Conservation (phyloP, 2,113 vertebrate genomes). For the Thalassoma bifasciatum region DNA sequence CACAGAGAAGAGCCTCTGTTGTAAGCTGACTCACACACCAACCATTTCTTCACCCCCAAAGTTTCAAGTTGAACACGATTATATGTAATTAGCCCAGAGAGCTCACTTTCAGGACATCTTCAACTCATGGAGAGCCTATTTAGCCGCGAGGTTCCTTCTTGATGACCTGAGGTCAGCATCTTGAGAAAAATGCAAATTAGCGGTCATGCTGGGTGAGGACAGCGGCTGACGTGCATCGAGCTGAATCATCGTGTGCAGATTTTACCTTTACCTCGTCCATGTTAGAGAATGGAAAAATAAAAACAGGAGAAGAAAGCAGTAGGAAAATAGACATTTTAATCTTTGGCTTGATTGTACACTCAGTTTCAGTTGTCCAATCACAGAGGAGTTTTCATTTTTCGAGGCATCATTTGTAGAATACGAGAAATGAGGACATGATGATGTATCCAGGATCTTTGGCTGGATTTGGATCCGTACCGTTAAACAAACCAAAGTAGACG, state of each 20-base stretch:
- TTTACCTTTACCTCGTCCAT: background rate
- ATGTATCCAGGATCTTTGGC: conserved; percentile 79
- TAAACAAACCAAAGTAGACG: conserved; percentile 81
- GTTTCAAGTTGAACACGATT: conserved; percentile 45
- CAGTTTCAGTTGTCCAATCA: background rate
- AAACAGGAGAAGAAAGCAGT: background rate
- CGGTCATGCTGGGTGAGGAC: background rate
- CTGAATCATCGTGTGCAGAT: background rate
- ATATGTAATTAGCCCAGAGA: conserved; percentile 48
- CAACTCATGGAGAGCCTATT: conserved; percentile 14
- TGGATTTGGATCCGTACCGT: conserved; percentile 80
- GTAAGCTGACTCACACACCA: conserved; percentile 31
- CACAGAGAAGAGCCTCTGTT: background rate
- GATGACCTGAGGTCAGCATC: conserved; percentile 29
- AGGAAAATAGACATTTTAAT: conserved; percentile 52
- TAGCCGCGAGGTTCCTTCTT: conserved; percentile 1
- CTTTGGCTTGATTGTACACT: conserved; percentile 4
- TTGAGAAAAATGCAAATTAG: conserved; percentile 29
- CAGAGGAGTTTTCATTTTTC: background rate
- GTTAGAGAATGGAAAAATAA: background rate
- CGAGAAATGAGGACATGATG: conserved; percentile 83
- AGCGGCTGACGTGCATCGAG: background rate
- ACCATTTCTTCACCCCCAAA: conserved; percentile 11
- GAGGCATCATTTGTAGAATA: conserved; percentile 80
- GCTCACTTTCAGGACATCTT: conserved; percentile 39